Conservation (phyloP, 2,797 vertebrate genomes). For the Chloroceryle amazona region DNA sequence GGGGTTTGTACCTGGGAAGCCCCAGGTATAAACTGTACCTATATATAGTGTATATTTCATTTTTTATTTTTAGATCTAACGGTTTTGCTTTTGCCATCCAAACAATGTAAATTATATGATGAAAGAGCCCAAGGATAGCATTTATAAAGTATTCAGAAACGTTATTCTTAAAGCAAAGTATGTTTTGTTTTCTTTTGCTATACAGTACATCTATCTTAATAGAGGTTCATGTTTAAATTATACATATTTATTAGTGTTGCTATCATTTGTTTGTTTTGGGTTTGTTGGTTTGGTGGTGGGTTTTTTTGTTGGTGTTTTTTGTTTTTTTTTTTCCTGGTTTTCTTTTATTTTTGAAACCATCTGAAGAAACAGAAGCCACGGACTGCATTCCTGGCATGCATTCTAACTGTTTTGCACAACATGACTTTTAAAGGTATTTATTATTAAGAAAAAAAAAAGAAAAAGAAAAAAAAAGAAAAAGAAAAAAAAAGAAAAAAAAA, state of each 20-base stretch:
- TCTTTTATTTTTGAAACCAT: slow-evolving; percentile 51
- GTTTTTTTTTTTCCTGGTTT: slow-evolving; percentile 10
- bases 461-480: slow-evolving; percentile 62
- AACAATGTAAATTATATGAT: slow-evolving; percentile 87
- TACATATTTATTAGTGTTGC: slow-evolving; percentile 87
- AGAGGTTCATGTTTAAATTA: slow-evolving; percentile 89
- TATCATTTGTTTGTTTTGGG: slow-evolving; percentile 66
- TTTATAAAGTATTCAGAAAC: slow-evolving; percentile 89
- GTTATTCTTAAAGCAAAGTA: slow-evolving; percentile 87
- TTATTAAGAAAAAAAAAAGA: slow-evolving; percentile 87
- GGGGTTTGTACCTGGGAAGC: slow-evolving; percentile 77
- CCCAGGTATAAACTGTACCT: slow-evolving; percentile 80
- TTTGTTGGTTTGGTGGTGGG: neutral
- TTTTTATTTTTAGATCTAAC: slow-evolving; percentile 70
- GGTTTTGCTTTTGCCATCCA: slow-evolving; percentile 80
- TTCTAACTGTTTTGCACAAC: slow-evolving; percentile 94
- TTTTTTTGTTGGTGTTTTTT: neutral
- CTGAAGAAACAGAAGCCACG: slow-evolving; percentile 75
- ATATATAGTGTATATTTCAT: slow-evolving; percentile 86
- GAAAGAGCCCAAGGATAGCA: slow-evolving; percentile 85
- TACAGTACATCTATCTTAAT: slow-evolving; percentile 87
- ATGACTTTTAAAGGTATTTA: slow-evolving; percentile 93
- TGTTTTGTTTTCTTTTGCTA: slow-evolving; percentile 85
- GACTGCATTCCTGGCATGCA: slow-evolving; percentile 76
- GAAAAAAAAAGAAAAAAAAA: slow-evolving; percentile 80